Percentiles rank a stretch among this genome's conserved stretches.
Evolutionary conservation across 2,797 vertebrate species (phyloP).

Genomic region (Chromis chromis): DNA sequence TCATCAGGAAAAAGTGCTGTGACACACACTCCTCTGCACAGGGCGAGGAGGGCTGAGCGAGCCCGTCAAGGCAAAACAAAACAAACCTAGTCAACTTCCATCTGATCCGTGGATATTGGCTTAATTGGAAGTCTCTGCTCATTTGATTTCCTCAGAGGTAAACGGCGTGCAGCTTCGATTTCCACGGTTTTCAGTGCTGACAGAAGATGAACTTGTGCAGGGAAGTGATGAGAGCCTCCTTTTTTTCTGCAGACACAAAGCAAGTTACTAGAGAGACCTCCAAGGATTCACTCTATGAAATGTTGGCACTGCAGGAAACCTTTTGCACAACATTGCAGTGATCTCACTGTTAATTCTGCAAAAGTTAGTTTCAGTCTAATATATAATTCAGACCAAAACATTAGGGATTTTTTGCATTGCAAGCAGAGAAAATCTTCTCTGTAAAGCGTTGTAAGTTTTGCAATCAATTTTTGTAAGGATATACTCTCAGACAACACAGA

Average conservation of each 20-base stretch:
- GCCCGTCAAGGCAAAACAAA: slow-evolving; percentile 54
- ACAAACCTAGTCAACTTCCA: slow-evolving; percentile 52
- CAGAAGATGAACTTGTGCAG: slow-evolving; percentile 43
- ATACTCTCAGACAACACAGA: neutral
- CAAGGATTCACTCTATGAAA: neutral
- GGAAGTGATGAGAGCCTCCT: slow-evolving; percentile 26
- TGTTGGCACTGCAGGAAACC: neutral
- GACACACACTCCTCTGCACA: slow-evolving; percentile 63
- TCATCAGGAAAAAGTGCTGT: slow-evolving; percentile 75
- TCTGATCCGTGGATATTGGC: slow-evolving; percentile 49
- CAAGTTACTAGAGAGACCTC: slow-evolving; percentile 7
- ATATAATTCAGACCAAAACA: slow-evolving; percentile 17
- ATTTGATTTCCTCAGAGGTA: slow-evolving; percentile 59
- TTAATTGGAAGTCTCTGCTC: slow-evolving; percentile 62
- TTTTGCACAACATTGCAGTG: neutral
- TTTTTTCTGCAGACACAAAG: slow-evolving; percentile 22
- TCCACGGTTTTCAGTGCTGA: slow-evolving; percentile 36
- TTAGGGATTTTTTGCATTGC: neutral
- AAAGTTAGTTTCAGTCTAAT: slow-evolving; percentile 13
- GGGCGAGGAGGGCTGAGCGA: slow-evolving; percentile 35
- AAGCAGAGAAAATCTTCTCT: neutral
- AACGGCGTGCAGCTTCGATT: slow-evolving; percentile 50
- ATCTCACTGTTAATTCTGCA: slow-evolving; percentile 15
- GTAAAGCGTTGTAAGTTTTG: neutral
- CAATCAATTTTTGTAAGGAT: slow-evolving; percentile 1